Evolutionary conservation across 2,797 vertebrate species (phyloP).

Genomic region (Emys orbicularis): DNA sequence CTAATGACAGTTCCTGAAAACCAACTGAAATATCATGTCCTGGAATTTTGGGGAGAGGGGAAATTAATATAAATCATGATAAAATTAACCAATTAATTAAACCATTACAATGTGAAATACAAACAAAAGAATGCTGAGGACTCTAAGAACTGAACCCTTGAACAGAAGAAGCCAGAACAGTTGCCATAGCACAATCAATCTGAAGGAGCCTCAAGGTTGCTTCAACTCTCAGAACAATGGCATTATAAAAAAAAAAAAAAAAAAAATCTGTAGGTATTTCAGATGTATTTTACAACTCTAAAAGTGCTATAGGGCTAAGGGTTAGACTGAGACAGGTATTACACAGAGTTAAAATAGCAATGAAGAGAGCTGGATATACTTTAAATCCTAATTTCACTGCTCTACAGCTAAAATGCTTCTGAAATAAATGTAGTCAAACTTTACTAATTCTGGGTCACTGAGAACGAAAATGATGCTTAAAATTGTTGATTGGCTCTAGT

Average conservation of each 20-base stretch:
- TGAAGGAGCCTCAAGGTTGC: background rate
- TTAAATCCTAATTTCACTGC: background rate
- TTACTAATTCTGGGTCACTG: too few relatives aligned
- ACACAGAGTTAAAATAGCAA: background rate
- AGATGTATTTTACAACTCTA: background rate
- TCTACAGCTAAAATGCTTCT: too few relatives aligned
- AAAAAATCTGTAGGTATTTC: background rate
- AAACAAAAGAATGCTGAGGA: background rate
- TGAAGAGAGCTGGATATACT: background rate
- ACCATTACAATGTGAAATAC: background rate
- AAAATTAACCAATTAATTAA: background rate
- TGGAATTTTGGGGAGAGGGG: background rate
- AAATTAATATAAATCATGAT: background rate
- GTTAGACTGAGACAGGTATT: background rate
- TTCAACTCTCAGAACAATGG: background rate
- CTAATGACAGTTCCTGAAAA: slow-evolving; percentile 90
- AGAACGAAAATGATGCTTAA: too few relatives aligned
- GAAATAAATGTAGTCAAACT: too few relatives aligned
- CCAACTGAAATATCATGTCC: slow-evolving; percentile 89
- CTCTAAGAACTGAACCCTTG: background rate
- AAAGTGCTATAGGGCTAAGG: background rate
- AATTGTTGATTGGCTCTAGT: too few relatives aligned
- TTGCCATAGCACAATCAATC: background rate
- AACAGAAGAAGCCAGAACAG: background rate
- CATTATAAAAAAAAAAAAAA: background rate